These are phyloP conservation scores for Epinephelus coioides DNA, from an alignment of 2,797 vertebrate species.

Conservation along the genomic window DNA sequence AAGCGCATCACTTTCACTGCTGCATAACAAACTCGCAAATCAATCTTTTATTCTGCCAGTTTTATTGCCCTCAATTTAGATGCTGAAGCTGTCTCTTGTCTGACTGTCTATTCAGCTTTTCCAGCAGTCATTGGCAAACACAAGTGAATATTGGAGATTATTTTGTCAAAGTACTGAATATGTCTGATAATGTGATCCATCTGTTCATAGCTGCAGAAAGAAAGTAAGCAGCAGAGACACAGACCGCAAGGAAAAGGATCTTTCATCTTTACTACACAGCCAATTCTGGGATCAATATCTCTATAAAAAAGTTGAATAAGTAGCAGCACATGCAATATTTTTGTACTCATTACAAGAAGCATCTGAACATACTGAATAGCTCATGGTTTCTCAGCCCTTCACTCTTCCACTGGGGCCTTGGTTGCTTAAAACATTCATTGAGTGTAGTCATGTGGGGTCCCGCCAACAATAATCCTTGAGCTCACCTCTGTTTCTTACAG, in stretches of 20 bases:
- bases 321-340: too few relatives aligned
- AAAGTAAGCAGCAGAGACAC: background rate
- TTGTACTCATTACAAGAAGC: background rate
- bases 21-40: background rate
- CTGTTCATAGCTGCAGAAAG: background rate
- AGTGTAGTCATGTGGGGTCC: constrained; percentile 11
- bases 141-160: background rate
- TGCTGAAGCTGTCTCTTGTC: background rate
- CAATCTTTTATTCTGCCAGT: constrained; percentile 3
- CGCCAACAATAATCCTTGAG: constrained; percentile 24
- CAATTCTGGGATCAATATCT: too few relatives aligned
- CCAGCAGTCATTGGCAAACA: background rate
- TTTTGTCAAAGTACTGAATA: constrained; percentile 17
- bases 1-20: constrained; percentile 3
- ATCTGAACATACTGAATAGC: background rate
- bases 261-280: background rate
- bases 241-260: background rate
- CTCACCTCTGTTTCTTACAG: constrained; percentile 6
- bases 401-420: background rate
- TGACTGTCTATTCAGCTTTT: background rate
- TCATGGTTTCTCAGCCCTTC: background rate
- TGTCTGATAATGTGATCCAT: constrained; percentile 16
- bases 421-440: constrained; percentile 43
- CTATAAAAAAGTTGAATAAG: too few relatives aligned
- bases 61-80: background rate